phyloP scores from a whole-genome alignment of 2,113 vertebrate genomes.

The Ardeotis arabs region DNA sequence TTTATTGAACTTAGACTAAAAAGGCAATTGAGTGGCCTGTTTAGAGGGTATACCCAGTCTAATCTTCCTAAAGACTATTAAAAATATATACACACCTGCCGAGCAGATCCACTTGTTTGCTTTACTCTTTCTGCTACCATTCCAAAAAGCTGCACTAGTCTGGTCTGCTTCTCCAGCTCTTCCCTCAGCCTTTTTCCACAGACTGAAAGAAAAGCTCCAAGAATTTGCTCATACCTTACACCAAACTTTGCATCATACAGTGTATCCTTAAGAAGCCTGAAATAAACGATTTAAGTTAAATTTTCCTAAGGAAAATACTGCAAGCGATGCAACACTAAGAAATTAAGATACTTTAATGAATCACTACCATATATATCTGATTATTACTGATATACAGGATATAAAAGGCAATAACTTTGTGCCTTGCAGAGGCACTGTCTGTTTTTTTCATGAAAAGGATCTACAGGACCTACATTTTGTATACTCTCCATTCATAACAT shows the following conservation, averaged over 20 bases:
- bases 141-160: conserved; percentile 89
- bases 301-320: background rate
- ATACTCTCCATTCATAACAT: background rate
- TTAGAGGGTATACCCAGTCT: background rate
- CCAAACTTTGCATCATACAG: conserved; percentile 90
- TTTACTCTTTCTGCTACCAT: conserved; percentile 92
- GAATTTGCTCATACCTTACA: conserved; percentile 85
- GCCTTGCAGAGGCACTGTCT: background rate
- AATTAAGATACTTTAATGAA: background rate
- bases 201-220: conserved; percentile 90
- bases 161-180: conserved; percentile 91
- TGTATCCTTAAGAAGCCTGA: conserved; percentile 93
- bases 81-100: conserved; percentile 81
- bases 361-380: background rate
- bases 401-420: background rate
- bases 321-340: background rate
- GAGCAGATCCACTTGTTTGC: conserved; percentile 86
- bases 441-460: background rate
- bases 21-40: background rate
- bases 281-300: conserved; percentile 42
- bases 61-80: background rate
- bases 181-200: conserved; percentile 87
- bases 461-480: background rate
- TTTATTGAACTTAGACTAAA: background rate
- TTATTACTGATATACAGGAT: background rate